A percentile compares a stretch with the other conserved stretches of the same genome.
These are phyloP conservation scores for Achlya flavicornis DNA, from an alignment of 2,888 invertebrate species.

Conservation along the genomic window DNA sequence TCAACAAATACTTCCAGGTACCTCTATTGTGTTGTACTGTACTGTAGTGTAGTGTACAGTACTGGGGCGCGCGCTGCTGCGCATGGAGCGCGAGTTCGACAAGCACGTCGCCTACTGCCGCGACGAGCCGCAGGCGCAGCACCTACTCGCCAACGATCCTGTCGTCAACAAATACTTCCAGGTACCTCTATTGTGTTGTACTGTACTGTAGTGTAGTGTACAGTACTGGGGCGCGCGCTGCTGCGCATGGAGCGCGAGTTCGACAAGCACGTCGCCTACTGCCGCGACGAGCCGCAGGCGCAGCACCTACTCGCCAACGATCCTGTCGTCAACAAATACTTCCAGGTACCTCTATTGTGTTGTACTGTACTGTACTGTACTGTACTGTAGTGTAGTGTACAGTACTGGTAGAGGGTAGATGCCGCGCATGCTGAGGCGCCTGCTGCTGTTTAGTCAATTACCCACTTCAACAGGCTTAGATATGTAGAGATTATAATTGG, in stretches of 20 bases:
- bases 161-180: constrained; percentile 91
- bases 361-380: no score
- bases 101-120: constrained; percentile 95
- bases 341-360: constrained; percentile 87
- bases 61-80: constrained; percentile 94
- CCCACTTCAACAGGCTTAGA: no score
- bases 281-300: constrained; percentile 92
- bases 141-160: constrained; percentile 88
- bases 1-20: constrained; percentile 92
- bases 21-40: no score
- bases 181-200: constrained; percentile 83
- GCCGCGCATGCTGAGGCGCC: no score
- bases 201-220: no score
- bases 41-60: no score
- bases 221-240: constrained; percentile 95
- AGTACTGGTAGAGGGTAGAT: constrained; percentile 71
- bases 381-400: no score
- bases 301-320: constrained; percentile 90
- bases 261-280: constrained; percentile 96
- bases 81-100: constrained; percentile 97
- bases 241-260: constrained; percentile 96
- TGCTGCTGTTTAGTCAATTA: no score
- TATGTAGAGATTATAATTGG: no score
- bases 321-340: constrained; percentile 88
- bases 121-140: constrained; percentile 93